A percentile compares a stretch with the other conserved stretches of the same genome.
Evolutionary conservation across 2,113 vertebrate species (phyloP).

Genomic region (Amphiprion percula): DNA sequence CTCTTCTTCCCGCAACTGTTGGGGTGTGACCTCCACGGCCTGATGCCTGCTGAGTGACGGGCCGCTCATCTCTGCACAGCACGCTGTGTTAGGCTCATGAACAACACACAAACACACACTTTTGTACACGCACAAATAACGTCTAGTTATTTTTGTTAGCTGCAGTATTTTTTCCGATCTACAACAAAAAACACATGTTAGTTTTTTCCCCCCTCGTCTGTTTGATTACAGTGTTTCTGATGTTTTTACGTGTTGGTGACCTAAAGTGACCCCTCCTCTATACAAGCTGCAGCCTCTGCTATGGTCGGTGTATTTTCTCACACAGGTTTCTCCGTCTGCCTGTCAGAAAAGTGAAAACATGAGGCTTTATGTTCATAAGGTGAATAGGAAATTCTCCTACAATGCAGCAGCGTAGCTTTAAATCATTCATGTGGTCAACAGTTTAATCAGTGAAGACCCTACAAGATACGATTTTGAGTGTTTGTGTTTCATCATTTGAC

Average conservation of each 20-base stretch:
- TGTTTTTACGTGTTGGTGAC: slow-evolving; percentile 1
- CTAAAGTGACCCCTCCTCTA: slow-evolving; percentile 12
- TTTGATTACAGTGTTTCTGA: slow-evolving; percentile 17
- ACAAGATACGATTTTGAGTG: no score
- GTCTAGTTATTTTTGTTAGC: slow-evolving; percentile 1
- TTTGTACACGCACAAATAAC: slow-evolving; percentile 24
- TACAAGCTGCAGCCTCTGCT: not conserved
- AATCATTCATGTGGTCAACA: not conserved
- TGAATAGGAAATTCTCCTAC: not conserved
- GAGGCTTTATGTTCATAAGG: not conserved
- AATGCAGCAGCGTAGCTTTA: not conserved
- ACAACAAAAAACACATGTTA: slow-evolving; percentile 15
- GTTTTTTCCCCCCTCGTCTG: not conserved
- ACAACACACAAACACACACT: slow-evolving; percentile 48
- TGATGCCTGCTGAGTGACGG: slow-evolving; percentile 79
- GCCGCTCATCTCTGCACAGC: slow-evolving; percentile 74
- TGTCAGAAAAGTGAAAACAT: not conserved
- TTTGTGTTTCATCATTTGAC: no score
- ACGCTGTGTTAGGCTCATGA: slow-evolving; percentile 71
- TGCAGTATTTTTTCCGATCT: slow-evolving; percentile 5
- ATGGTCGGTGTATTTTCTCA: not conserved
- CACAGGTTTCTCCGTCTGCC: no score
- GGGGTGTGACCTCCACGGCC: slow-evolving; percentile 82
- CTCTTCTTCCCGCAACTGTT: slow-evolving; percentile 81
- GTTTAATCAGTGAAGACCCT: not conserved